Conservation (phyloP, 2,797 vertebrate species). For the Odontamblyopus lacepedii region DNA sequence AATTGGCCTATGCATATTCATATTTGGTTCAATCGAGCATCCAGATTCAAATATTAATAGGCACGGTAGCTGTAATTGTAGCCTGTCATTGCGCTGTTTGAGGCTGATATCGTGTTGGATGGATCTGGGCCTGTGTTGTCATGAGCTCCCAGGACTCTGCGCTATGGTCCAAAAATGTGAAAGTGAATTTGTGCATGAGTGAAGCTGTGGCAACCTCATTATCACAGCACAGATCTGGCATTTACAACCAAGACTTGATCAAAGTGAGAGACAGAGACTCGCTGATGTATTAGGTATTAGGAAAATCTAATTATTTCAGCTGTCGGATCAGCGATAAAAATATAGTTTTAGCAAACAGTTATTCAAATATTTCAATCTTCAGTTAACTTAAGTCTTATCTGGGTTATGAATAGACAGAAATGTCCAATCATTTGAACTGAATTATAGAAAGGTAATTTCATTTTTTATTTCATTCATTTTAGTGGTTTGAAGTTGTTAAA, state of each 20-base stretch:
- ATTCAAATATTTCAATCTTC: neutral
- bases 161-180: constrained; percentile 14
- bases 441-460: no score
- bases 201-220: constrained; percentile 40
- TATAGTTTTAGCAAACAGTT: neutral
- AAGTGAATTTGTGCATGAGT: constrained; percentile 31
- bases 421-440: no score
- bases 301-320: neutral
- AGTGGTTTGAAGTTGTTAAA: no score
- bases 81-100: constrained; percentile 9
- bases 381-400: neutral
- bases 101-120: neutral
- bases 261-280: constrained; percentile 6
- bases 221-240: constrained; percentile 17
- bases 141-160: neutral
- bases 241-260: constrained; percentile 17
- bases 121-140: neutral
- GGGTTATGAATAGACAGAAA: neutral
- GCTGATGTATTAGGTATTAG: neutral
- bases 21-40: constrained; percentile 13
- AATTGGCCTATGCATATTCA: constrained; percentile 4
- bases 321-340: neutral
- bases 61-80: constrained; percentile 16
- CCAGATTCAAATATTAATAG: constrained; percentile 24
- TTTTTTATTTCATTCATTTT: no score